A percentile compares a stretch with the other conserved stretches of the same genome.
These are phyloP conservation scores for Leucosticte australis DNA, from an alignment of 2,113 vertebrate genomes.

Conservation along the genomic window DNA sequence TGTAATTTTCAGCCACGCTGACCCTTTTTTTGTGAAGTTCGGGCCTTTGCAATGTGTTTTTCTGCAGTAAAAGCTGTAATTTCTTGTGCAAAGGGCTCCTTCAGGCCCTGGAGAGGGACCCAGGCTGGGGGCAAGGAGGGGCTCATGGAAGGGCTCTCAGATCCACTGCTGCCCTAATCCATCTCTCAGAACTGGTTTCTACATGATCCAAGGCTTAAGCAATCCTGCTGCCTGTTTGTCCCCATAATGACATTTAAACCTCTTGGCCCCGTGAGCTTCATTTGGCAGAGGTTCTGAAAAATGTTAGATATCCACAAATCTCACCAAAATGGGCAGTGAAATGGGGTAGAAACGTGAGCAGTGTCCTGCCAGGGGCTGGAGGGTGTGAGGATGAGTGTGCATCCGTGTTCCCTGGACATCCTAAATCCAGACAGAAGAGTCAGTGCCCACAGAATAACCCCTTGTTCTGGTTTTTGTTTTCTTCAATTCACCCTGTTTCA, in stretches of 20 bases:
- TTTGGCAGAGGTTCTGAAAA: background rate
- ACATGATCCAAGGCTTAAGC: background rate
- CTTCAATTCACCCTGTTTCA: background rate
- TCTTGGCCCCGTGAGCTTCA: accelerated
- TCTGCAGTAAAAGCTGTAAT: background rate
- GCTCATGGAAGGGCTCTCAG: background rate
- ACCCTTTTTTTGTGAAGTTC: background rate
- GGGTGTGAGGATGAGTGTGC: too few relatives aligned
- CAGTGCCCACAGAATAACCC: background rate
- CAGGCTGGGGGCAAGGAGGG: background rate
- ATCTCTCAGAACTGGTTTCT: background rate
- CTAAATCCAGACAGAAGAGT: background rate
- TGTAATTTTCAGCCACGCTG: background rate
- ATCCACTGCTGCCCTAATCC: background rate
- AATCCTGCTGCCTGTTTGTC: background rate
- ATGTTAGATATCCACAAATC: background rate
- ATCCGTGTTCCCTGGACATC: background rate
- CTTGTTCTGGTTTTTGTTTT: background rate
- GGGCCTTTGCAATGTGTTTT: background rate
- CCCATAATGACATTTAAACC: background rate
- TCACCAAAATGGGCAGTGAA: background rate
- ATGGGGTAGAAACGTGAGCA: background rate
- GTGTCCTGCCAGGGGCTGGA: background rate
- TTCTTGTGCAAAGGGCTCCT: background rate
- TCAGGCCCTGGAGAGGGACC: background rate